phyloP scores from a whole-genome alignment of 23 tunicate genomes.

The Ascidia mentula region DNA sequence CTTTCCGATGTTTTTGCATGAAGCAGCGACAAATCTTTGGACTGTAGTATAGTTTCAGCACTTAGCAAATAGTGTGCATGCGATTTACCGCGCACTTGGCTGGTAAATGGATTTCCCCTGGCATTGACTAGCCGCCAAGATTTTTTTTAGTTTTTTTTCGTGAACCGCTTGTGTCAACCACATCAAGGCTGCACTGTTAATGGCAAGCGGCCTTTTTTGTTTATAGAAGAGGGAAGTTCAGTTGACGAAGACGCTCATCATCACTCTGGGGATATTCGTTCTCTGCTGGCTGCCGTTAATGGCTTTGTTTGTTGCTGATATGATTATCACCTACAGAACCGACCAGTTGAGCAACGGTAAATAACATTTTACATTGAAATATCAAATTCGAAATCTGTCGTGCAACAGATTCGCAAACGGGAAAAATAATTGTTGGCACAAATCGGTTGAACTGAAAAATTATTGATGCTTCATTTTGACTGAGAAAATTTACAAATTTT shows the following conservation, averaged over 20 bases:
- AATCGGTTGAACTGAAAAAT: too few relatives aligned
- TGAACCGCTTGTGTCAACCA: background rate
- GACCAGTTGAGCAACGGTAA: conserved; percentile 29
- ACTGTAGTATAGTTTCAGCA: background rate
- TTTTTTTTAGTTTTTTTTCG: background rate
- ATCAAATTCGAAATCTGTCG: too few relatives aligned
- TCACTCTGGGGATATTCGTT: conserved; percentile 81
- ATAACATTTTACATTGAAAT: background rate
- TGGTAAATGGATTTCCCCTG: background rate
- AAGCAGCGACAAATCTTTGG: background rate
- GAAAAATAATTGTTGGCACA: too few relatives aligned
- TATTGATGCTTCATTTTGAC: too few relatives aligned
- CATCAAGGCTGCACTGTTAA: background rate
- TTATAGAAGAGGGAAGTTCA: conserved; percentile 76
- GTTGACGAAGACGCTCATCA: conserved; percentile 74
- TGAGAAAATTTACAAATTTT: too few relatives aligned
- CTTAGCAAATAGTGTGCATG: background rate
- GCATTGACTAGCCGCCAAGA: background rate
- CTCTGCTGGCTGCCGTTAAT: conserved; percentile 85
- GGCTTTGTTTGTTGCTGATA: conserved; percentile 69
- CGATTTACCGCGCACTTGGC: background rate
- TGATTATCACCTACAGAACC: conserved; percentile 28
- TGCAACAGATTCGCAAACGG: too few relatives aligned
- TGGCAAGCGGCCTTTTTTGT: background rate
- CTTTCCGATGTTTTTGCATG: background rate